Conservation (phyloP, 2,113 vertebrate genomes). For the Platysteira castanea region DNA sequence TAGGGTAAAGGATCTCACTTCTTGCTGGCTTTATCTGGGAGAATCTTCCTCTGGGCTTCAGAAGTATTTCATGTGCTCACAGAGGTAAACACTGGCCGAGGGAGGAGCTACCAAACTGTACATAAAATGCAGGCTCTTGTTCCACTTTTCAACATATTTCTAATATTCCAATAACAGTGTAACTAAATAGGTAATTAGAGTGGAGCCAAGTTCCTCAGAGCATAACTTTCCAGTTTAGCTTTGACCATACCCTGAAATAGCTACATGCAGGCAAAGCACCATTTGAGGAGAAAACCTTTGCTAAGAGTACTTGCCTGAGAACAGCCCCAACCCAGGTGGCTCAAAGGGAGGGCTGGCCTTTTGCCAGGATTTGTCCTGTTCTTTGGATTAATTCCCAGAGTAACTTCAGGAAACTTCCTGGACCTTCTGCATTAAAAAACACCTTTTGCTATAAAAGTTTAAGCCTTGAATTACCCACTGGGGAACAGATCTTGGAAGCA, state of each 20-base stretch:
- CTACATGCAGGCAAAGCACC: not conserved
- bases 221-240: not conserved
- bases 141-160: not conserved
- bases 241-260: not conserved
- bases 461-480: not conserved
- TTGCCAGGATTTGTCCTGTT: conserved; percentile 1
- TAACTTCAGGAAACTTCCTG: not conserved
- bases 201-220: not conserved
- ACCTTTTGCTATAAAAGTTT: not conserved
- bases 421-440: not conserved
- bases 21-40: not conserved
- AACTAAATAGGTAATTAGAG: not conserved
- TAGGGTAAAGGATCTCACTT: not conserved
- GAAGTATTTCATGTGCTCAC: not conserved
- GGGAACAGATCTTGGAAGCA: not conserved
- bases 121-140: not conserved
- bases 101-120: not conserved
- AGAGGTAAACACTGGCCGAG: not conserved
- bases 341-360: not conserved
- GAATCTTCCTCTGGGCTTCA: not conserved
- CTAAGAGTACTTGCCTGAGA: not conserved
- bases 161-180: not conserved
- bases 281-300: not conserved
- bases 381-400: not conserved
- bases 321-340: not conserved